Base-by-base conservation (phyloP, 2,113 vertebrate species). In the Platichthys stellatus region DNA sequence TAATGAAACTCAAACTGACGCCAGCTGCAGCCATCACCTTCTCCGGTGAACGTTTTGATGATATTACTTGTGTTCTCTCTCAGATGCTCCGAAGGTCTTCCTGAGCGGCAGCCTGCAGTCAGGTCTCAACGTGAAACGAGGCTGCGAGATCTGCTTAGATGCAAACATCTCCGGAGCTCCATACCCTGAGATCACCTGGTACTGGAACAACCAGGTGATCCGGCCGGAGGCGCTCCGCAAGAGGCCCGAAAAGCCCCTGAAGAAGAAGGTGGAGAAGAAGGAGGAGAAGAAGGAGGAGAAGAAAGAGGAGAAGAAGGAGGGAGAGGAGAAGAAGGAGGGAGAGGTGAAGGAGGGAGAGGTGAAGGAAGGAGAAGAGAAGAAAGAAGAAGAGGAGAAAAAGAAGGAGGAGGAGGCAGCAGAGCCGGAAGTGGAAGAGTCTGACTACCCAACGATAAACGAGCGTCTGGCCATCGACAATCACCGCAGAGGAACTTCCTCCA, bases 131-230 rank as follows among this genome's bases (percentile, higher is more conserved):
- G 95, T 99, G 67, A 98, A 91, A 82, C 94, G 94, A 83, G 97
- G 97, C 84, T 92, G 90, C 20, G 96, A 97, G 89, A 97, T 99
- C 86, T 85, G 82, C 69, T 90, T 99, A 64, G 94, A 97, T 23
- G 98, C 98, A 81, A 95, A 94, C 88, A 94, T 99, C 85, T 97
- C 97, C 64, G 98, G 98, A 6, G 95, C 96, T 11, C 98, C 98
- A 11, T 98, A 99, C 78, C 98, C 98, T 51, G 87, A 96, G 81
- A 96, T 99, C 76, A 96, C 95, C 61, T 99, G 98, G 98, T 88
- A 95, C 83, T 96, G 95, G 86, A 97, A 99, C 87, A 95, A 98
- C 69, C 92, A 95, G 62, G 75, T 93, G 61, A 94, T 99, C 83
- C 91, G 69, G 61, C 97, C 98, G 14, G 96, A 97, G 76, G 91